phyloP scores from a whole-genome alignment of 2,113 vertebrate genomes.

The Dermatemys mawii region DNA sequence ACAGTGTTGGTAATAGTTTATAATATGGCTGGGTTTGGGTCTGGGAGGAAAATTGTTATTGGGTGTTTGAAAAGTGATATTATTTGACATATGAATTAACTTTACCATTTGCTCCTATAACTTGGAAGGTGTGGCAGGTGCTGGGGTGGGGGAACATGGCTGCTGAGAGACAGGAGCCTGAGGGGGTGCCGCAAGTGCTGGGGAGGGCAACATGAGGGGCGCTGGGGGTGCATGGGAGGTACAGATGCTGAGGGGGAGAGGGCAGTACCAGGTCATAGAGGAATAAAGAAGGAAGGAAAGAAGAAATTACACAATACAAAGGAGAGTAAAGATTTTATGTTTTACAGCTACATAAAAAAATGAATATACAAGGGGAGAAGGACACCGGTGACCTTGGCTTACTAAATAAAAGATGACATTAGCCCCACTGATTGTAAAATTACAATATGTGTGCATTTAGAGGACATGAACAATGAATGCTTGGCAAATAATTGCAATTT shows the following conservation, averaged over 20 bases:
- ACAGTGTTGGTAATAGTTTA: background rate
- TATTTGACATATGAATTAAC: too few species aligned
- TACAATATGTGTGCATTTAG: background rate
- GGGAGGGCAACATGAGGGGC: background rate
- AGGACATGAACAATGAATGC: background rate
- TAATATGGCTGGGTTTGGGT: background rate
- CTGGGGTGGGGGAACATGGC: too few species aligned
- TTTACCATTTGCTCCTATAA: too few species aligned
- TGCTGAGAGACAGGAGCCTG: too few species aligned
- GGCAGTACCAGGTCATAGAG: too few species aligned
- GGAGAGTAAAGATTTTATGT: background rate
- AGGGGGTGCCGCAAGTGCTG: too few species aligned
- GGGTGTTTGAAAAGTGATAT: background rate
- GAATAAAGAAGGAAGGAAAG: background rate
- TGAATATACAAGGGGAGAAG: background rate
- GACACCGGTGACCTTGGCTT: background rate
- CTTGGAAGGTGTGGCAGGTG: too few species aligned
- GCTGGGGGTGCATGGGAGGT: too few species aligned
- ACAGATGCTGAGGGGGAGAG: too few species aligned
- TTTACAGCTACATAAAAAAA: background rate
- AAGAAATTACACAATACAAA: background rate
- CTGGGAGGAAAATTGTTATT: background rate
- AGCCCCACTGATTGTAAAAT: constrained; percentile 32
- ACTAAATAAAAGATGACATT: background rate
- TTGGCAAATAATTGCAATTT: background rate